Evolutionary conservation across 2,113 vertebrate genomes (phyloP).

Genomic region (Barnardius zonarius): DNA sequence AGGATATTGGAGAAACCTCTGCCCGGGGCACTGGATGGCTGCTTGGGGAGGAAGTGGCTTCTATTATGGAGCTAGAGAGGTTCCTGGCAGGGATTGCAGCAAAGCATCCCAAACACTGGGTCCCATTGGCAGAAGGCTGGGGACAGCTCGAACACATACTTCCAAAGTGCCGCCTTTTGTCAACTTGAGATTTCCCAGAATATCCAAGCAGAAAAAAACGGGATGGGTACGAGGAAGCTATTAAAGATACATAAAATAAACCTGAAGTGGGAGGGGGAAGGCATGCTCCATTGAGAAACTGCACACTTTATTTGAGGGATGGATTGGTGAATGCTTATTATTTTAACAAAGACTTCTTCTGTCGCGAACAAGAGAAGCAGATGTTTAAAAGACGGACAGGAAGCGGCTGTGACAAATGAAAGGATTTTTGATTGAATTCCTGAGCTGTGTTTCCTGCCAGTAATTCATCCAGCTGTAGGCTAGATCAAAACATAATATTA

Average conservation of each 20-base stretch:
- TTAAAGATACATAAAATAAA: constrained; percentile 78
- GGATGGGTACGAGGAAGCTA: constrained; percentile 73
- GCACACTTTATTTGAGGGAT: constrained; percentile 35
- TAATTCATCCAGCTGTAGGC: constrained; percentile 76
- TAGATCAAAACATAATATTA: constrained; percentile 73
- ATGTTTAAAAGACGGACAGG: constrained; percentile 77
- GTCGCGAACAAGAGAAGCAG: constrained; percentile 74
- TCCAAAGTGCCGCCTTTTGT: constrained; percentile 69
- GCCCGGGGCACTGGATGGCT: background rate
- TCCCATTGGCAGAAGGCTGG: background rate
- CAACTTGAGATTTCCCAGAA: constrained; percentile 75
- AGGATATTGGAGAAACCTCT: background rate
- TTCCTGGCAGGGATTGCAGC: background rate
- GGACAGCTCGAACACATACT: background rate
- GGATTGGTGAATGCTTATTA: constrained; percentile 63
- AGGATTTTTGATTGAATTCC: constrained; percentile 78
- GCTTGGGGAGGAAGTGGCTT: constrained; percentile 47
- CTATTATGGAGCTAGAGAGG: constrained; percentile 41
- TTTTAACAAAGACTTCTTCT: constrained; percentile 73
- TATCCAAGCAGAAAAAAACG: constrained; percentile 69
- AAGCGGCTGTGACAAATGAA: constrained; percentile 80
- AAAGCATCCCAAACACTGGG: background rate
- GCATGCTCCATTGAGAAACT: constrained; percentile 39
- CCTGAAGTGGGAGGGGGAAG: background rate
- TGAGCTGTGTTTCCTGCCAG: constrained; percentile 79